A percentile compares a stretch with the other conserved stretches of the same genome.
Evolutionary conservation across 2,888 invertebrate species (phyloP).

Genomic region (Pogonocherus hispidulus): DNA sequence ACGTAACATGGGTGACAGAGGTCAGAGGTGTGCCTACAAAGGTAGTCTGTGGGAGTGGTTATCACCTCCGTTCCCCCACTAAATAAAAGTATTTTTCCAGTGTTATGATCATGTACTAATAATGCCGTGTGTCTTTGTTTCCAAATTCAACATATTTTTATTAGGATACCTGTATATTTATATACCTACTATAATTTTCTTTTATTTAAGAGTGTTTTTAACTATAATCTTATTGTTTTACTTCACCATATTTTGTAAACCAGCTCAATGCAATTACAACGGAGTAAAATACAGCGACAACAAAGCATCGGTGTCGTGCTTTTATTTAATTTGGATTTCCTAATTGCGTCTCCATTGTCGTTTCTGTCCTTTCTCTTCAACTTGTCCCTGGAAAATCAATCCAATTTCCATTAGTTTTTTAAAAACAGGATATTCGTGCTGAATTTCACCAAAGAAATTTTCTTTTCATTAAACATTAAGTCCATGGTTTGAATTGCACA

Average conservation of each 20-base stretch:
- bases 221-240: too few species aligned
- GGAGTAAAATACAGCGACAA: not conserved
- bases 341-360: constrained; percentile 27
- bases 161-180: too few species aligned
- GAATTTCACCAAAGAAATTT: constrained; percentile 17
- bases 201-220: too few species aligned
- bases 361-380: constrained; percentile 4
- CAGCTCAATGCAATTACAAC: not conserved
- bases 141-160: too few species aligned
- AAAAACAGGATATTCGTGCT: constrained; percentile 22
- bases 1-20: too few species aligned
- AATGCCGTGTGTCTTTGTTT: too few species aligned
- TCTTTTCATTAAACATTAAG: constrained; percentile 18
- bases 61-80: too few species aligned
- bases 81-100: too few species aligned
- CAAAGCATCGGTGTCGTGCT: constrained; percentile 1
- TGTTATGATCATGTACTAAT: too few species aligned
- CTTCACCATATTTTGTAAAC: not conserved
- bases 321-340: constrained; percentile 14
- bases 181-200: too few species aligned
- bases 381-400: constrained; percentile 18
- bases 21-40: too few species aligned
- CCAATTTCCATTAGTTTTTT: constrained; percentile 30
- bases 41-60: too few species aligned
- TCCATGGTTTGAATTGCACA: not conserved